Evolutionary conservation across 1,140 invertebrate genomes (phyloP).

Genomic region (Aplysia californica): DNA sequence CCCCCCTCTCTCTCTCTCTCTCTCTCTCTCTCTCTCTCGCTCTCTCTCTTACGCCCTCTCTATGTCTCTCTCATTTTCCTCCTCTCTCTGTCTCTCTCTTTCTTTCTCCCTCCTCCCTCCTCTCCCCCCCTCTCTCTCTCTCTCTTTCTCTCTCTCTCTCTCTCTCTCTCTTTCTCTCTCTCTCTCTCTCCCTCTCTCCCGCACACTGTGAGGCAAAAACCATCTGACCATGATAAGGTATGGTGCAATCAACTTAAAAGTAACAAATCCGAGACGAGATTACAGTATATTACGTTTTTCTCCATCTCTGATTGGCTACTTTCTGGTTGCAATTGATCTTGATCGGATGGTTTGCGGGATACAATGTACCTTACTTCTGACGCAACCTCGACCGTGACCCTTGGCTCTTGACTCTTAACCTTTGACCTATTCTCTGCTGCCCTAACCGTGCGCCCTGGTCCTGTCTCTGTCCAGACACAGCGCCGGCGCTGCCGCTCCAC

Average conservation of each 20-base stretch:
- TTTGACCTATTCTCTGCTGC: too few species aligned
- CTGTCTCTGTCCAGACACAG: constrained; percentile 26
- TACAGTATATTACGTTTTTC: background rate
- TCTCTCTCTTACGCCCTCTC: background rate
- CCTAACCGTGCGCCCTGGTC: background rate
- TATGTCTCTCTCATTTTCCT: constrained; percentile 2
- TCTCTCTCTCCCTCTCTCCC: background rate
- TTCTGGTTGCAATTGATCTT: background rate
- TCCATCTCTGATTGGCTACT: background rate
- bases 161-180: background rate
- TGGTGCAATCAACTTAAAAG: background rate
- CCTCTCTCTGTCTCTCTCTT: background rate
- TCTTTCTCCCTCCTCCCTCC: background rate
- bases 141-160: background rate
- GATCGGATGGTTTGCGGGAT: background rate
- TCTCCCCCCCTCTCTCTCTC: background rate
- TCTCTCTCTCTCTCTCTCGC: background rate
- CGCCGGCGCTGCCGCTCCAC: constrained; percentile 33
- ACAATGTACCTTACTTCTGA: background rate
- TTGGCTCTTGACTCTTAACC: too few species aligned
- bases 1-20: background rate
- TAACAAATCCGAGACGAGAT: background rate
- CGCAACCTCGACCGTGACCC: background rate
- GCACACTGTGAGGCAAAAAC: background rate
- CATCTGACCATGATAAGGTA: background rate